phyloP scores from a whole-genome alignment of 2,888 invertebrate genomes.

The Meganola albula region DNA sequence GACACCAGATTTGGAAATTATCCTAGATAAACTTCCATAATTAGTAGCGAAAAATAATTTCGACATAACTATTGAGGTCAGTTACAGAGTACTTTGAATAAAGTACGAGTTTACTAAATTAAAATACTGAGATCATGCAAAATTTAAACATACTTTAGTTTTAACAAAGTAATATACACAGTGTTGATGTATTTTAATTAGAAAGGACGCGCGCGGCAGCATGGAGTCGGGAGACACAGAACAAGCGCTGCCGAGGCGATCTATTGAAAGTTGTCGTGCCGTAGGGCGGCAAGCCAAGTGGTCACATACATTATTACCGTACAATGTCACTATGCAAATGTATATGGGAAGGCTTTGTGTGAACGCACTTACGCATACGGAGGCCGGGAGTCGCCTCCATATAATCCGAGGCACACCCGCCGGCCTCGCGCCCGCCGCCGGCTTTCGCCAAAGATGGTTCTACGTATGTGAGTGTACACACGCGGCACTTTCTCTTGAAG shows the following conservation, averaged over 20 bases:
- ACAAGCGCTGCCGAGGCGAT: slow-evolving; percentile 44
- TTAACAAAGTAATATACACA: slow-evolving; percentile 23
- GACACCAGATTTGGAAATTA: too few relatives aligned
- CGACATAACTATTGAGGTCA: too few relatives aligned
- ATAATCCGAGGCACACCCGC: slow-evolving; percentile 66
- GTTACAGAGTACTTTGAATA: too few relatives aligned
- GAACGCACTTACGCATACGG: slow-evolving; percentile 75
- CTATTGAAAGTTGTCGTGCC: slow-evolving; percentile 69
- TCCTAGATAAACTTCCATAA: too few relatives aligned
- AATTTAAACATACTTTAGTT: too few relatives aligned
- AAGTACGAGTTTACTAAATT: too few relatives aligned
- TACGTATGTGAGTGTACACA: slow-evolving; percentile 75
- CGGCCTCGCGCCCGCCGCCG: slow-evolving; percentile 47
- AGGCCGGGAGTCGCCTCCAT: slow-evolving; percentile 62
- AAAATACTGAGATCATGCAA: too few relatives aligned
- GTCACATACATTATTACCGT: slow-evolving; percentile 77
- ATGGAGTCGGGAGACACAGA: slow-evolving; percentile 33
- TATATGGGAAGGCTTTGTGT: slow-evolving; percentile 75
- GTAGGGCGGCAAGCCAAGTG: slow-evolving; percentile 61
- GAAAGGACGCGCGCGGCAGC: slow-evolving; percentile 26
- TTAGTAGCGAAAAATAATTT: too few relatives aligned
- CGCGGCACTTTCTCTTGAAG: slow-evolving; percentile 79
- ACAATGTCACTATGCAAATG: slow-evolving; percentile 78
- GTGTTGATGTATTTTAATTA: slow-evolving; percentile 47
- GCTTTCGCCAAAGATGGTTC: slow-evolving; percentile 68